phyloP scores from a whole-genome alignment of 2,113 vertebrate species.

The Entomyzon cyanotis region DNA sequence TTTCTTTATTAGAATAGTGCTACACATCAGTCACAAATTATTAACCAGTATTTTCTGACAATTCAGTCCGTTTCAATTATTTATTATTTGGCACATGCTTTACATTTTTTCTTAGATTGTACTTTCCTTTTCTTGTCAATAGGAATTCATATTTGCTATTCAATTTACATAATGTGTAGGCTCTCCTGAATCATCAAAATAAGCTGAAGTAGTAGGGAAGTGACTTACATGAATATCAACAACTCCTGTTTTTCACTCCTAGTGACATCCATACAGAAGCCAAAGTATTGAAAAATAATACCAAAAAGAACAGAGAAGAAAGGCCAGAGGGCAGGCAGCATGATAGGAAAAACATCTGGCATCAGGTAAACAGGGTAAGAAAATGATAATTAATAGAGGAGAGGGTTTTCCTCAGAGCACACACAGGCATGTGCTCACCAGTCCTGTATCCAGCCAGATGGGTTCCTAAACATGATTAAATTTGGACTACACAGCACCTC shows the following conservation, averaged over 20 bases:
- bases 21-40: conserved; percentile 12
- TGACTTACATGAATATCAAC: conserved; percentile 18
- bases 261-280: neutral
- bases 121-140: conserved; percentile 35
- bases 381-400: neutral
- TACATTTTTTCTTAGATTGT: neutral
- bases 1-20: neutral
- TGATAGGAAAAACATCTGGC: neutral
- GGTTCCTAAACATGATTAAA: neutral
- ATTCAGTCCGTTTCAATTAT: conserved; percentile 23
- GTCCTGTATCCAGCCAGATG: neutral
- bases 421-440: fast-evolving
- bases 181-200: conserved; percentile 45
- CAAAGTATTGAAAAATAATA: neutral
- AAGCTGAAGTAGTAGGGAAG: conserved; percentile 4
- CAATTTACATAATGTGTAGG: conserved; percentile 48
- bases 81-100: conserved; percentile 30
- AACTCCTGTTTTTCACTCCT: neutral
- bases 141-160: conserved; percentile 28
- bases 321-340: neutral
- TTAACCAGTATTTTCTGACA: conserved; percentile 15
- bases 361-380: neutral
- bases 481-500: neutral
- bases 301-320: neutral
- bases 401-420: neutral